These are phyloP conservation scores for Pluvialis apricaria DNA, from an alignment of 2,113 vertebrate genomes.

Conservation along the genomic window DNA sequence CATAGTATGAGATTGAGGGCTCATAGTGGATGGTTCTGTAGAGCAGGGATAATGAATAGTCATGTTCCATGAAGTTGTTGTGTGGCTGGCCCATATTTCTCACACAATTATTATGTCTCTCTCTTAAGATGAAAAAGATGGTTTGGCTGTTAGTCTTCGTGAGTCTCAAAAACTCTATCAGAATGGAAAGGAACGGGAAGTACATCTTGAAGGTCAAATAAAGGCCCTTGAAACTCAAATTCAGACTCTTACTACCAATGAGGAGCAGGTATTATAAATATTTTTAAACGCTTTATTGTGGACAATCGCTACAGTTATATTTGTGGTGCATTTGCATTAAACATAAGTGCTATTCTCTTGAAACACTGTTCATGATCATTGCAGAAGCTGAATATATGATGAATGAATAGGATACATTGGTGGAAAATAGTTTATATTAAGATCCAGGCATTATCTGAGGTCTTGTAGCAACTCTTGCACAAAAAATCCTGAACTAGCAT, in stretches of 20 bases:
- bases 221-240: constrained; percentile 84
- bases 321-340: background rate
- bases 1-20: background rate
- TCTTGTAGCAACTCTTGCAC: background rate
- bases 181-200: constrained; percentile 82
- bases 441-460: background rate
- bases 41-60: background rate
- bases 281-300: background rate
- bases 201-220: constrained; percentile 84
- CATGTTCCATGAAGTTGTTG: accelerated
- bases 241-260: constrained; percentile 76
- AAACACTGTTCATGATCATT: background rate
- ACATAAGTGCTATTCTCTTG: background rate
- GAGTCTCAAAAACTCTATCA: constrained; percentile 85
- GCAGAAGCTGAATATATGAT: background rate
- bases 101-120: background rate
- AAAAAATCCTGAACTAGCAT: background rate
- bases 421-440: background rate
- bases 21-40: background rate
- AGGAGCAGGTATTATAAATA: constrained; percentile 79
- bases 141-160: constrained; percentile 82
- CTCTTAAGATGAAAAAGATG: constrained; percentile 87
- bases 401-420: background rate
- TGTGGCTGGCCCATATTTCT: background rate
- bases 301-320: background rate